Evolutionary conservation across 2,797 vertebrate genomes (phyloP).

Genomic region (Melanotaenia nigrans): DNA sequence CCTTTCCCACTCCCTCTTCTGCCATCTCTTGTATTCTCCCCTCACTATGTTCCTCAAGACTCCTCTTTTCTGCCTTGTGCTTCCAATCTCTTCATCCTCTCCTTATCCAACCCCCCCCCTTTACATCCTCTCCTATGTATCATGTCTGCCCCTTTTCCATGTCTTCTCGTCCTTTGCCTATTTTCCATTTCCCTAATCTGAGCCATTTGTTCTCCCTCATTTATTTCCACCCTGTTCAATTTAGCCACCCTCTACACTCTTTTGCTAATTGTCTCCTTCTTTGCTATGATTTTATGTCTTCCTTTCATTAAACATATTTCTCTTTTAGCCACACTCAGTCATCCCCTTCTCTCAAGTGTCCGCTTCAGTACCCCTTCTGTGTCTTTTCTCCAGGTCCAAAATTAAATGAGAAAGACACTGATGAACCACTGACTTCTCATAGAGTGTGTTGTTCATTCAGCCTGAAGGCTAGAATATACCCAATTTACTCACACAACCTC

Average conservation of each 20-base stretch:
- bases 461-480: slow-evolving; percentile 19
- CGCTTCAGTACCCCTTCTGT: neutral
- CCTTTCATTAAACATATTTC: neutral
- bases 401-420: slow-evolving; percentile 25
- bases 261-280: neutral
- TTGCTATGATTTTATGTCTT: slow-evolving; percentile 2
- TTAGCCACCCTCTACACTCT: slow-evolving; percentile 3
- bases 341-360: neutral
- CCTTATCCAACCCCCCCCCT: neutral
- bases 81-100: neutral
- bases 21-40: slow-evolving; percentile 38
- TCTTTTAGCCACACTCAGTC: neutral
- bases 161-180: neutral
- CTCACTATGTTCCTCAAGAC: slow-evolving; percentile 12
- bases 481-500: slow-evolving; percentile 1
- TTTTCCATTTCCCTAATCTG: slow-evolving; percentile 2
- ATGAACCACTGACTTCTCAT: slow-evolving; percentile 23
- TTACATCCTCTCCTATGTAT: slow-evolving; percentile 14
- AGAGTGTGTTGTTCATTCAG: slow-evolving; percentile 29
- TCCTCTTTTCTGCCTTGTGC: slow-evolving; percentile 6
- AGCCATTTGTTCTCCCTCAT: slow-evolving; percentile 32
- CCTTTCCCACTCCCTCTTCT: slow-evolving; percentile 20
- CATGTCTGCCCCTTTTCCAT: neutral
- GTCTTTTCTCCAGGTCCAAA: slow-evolving; percentile 11
- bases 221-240: neutral